A percentile compares a stretch with the other conserved stretches of the same genome.
phyloP scores from a whole-genome alignment of 1,140 invertebrate genomes.

The Papilio xuthus region DNA sequence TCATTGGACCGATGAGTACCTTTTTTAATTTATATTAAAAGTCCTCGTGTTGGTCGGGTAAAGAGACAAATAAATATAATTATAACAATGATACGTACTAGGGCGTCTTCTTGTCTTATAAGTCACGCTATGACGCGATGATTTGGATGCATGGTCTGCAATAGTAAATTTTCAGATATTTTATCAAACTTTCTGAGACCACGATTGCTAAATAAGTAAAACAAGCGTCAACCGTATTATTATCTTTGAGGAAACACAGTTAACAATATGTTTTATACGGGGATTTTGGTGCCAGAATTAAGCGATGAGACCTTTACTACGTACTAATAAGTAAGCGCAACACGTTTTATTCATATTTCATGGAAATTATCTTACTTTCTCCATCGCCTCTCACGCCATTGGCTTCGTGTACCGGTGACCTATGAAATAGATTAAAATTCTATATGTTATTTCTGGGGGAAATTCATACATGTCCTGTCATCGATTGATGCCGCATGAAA shows the following conservation, averaged over 20 bases:
- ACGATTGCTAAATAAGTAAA: no score
- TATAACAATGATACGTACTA: background rate
- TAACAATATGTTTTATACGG: no score
- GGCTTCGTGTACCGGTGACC: background rate
- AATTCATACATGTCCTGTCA: no score
- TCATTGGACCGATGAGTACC: background rate
- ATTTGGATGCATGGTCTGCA: slow-evolving; percentile 1
- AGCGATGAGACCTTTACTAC: no score
- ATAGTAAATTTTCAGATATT: slow-evolving; percentile 3
- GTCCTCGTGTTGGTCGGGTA: background rate
- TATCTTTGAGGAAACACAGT: no score
- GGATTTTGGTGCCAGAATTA: no score
- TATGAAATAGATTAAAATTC: background rate
- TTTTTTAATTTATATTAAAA: background rate
- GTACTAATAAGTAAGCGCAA: no score
- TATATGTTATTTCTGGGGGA: background rate
- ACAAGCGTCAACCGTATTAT: no score
- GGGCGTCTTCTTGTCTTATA: slow-evolving; percentile 19
- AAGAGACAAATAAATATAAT: background rate
- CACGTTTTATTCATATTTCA: no score
- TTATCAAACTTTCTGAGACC: no score
- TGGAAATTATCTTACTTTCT: background rate
- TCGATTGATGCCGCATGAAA: no score
- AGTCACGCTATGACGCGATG: background rate
- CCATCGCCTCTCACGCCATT: background rate